A percentile compares a stretch with the other conserved stretches of the same genome.
Conservation (phyloP, 2,113 vertebrate genomes). For the Mirounga angustirostris region DNA sequence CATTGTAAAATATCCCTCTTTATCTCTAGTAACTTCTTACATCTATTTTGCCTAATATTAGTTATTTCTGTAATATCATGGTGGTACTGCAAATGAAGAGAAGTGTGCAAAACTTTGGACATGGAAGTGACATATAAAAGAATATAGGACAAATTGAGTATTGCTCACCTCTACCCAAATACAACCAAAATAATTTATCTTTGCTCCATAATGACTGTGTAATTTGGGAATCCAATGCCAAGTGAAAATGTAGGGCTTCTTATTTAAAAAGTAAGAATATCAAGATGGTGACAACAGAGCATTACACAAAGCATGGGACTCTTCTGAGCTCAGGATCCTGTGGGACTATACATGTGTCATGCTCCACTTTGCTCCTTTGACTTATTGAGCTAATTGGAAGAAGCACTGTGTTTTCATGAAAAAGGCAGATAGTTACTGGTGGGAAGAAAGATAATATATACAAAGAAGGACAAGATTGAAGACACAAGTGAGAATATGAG, state of each 20-base stretch:
- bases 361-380: not conserved
- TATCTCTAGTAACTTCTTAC: not conserved
- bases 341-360: not conserved
- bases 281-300: not conserved
- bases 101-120: not conserved
- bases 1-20: not conserved
- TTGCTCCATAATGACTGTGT: not conserved
- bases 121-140: not conserved
- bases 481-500: not conserved
- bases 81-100: not conserved
- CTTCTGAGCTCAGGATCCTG: not conserved
- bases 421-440: not conserved
- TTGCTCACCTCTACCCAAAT: not conserved
- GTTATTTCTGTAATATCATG: not conserved
- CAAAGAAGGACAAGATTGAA: not conserved
- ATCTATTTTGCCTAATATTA: not conserved
- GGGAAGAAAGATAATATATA: not conserved
- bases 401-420: not conserved
- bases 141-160: not conserved
- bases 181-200: not conserved
- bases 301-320: not conserved
- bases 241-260: not conserved
- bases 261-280: slow-evolving; percentile 21
- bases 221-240: not conserved
- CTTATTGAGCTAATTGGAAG: slow-evolving; percentile 1